Base-by-base conservation (phyloP, 1,140 invertebrate species). In the Lordiphosa mommai region DNA sequence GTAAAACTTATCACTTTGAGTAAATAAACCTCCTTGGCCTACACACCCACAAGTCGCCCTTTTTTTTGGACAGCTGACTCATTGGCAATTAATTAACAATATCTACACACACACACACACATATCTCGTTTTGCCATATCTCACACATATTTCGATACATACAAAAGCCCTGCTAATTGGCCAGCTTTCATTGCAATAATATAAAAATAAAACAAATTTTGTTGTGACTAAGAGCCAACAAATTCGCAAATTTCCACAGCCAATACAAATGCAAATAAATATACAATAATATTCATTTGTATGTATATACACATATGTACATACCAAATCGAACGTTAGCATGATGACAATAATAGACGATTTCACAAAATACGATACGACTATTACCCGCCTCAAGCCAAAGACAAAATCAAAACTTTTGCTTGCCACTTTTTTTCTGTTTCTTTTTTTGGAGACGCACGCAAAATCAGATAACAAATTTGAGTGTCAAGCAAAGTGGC, bases 301-400 rank as follows among this genome's bases (percentile, higher is more conserved):
- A 36, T 47, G 72, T 49, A 13, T 3, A 29, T 20, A 10, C 13
- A 27, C 7, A 4, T 33, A 17, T 33, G 30, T 43, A 37, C 57
- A 52, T 63, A 71, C 51, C 73, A 67, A 67, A 79, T 74, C 65
- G 74, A 79, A 70, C 76, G 73, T 79, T 79, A 79, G 74, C 76
- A 79, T 80, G 74, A 82, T 82, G 74, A 80, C 74, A 80, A 80
- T 80, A 70, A 79, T 82, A 82, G 76, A 74, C 74, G 74, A 82
- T 79, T 79, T 79, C 73, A 82, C 73, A 80, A 79, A 79, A 79
- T 79, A 80, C 59, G 70, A 79, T 57, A 72, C 44, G 32, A 33
- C 3, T 13, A 29, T 13, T 44, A 14, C 36, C 51, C 43, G 7
- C 14, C 40, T 4, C 16, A 51, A 51, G 40, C n/a, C n/a, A n/a